phyloP scores from a whole-genome alignment of 2,888 invertebrate species.

The Ditula angustiorana region DNA sequence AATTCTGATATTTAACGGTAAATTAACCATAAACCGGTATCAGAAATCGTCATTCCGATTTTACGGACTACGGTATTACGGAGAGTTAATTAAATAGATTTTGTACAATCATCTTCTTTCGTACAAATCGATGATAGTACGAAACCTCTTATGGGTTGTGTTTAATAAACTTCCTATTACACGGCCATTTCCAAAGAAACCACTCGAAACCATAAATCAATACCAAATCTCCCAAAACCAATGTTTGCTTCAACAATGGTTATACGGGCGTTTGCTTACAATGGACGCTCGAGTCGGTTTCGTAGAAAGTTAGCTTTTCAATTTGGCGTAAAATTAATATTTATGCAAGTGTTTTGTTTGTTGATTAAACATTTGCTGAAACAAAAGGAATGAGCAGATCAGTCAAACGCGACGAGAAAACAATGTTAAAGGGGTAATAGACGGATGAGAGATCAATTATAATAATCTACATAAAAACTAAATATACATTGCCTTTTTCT shows the following conservation, averaged over 20 bases:
- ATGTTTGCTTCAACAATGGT: slow-evolving; percentile 34
- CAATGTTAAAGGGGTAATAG: too few species aligned
- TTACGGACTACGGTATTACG: too few species aligned
- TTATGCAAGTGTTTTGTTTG: slow-evolving; percentile 21
- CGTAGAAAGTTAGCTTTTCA: slow-evolving; percentile 29
- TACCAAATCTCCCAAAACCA: slow-evolving; percentile 34
- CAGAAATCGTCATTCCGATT: too few species aligned
- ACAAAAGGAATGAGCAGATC: neutral
- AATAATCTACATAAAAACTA: too few species aligned
- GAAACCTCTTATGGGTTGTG: neutral
- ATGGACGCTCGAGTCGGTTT: neutral
- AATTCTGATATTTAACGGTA: too few species aligned
- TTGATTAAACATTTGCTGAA: neutral
- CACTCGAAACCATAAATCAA: slow-evolving; percentile 39
- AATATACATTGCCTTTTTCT: too few species aligned
- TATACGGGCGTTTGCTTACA: neutral
- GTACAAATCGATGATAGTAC: neutral
- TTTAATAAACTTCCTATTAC: slow-evolving; percentile 25
- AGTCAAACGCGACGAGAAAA: too few species aligned
- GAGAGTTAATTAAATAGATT: neutral
- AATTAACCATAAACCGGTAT: too few species aligned
- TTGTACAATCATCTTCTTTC: neutral
- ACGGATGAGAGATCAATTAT: too few species aligned
- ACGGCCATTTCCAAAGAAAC: slow-evolving; percentile 39
- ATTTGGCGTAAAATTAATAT: slow-evolving; percentile 39